These are phyloP conservation scores for Neuroterus valhalla DNA, from an alignment of 1,140 invertebrate genomes.

Conservation along the genomic window DNA sequence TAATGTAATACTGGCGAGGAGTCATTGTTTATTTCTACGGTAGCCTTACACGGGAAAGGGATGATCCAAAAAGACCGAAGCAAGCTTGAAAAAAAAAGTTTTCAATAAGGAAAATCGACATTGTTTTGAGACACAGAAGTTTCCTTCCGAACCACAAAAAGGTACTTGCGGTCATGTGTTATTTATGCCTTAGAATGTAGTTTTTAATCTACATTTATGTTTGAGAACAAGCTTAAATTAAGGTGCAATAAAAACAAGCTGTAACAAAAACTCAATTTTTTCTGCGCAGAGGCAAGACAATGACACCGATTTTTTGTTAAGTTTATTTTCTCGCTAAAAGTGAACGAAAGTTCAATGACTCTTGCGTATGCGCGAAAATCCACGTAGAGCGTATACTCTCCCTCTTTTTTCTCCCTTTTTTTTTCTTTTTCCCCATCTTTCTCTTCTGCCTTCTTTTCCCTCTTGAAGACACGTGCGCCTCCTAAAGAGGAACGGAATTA, in stretches of 20 bases:
- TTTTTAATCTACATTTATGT: no score
- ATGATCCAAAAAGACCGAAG: no score
- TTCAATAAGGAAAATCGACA: no score
- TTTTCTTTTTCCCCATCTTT: conserved; percentile 15
- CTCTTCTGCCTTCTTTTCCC: conserved; percentile 20
- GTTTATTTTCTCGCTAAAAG: conserved; percentile 21
- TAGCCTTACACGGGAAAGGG: no score
- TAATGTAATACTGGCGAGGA: no score
- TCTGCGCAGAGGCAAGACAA: neutral
- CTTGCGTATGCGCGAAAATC: conserved; percentile 44
- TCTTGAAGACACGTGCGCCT: neutral
- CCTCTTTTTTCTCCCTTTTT: conserved; percentile 39
- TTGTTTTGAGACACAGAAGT: no score
- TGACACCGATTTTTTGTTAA: conserved; percentile 4
- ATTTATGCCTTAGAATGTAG: no score
- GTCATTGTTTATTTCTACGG: no score
- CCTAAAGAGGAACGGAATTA: conserved; percentile 10
- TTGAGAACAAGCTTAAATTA: neutral
- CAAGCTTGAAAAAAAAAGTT: no score
- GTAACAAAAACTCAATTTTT: neutral
- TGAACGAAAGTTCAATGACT: conserved; percentile 15
- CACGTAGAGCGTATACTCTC: conserved; percentile 51
- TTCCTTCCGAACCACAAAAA: no score
- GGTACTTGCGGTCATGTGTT: no score
- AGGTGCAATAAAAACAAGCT: neutral